These are phyloP conservation scores for Synergus umbraculus DNA, from an alignment of 2,888 invertebrate genomes.

Conservation along the genomic window DNA sequence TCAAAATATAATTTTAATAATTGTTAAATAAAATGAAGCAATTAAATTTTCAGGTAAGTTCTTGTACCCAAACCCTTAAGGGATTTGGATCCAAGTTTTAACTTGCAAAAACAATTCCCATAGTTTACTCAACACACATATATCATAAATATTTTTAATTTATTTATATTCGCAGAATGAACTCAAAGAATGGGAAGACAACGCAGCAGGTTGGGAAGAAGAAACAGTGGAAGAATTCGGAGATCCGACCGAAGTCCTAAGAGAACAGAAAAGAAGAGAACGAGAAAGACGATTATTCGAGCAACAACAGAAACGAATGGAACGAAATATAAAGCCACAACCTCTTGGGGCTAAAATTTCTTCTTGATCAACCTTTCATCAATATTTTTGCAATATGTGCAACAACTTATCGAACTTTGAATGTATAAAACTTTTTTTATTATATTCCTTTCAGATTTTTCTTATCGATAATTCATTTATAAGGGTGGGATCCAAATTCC, in stretches of 20 bases:
- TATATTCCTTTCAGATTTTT: too few species aligned
- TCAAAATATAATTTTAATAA: not conserved
- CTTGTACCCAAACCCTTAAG: too few species aligned
- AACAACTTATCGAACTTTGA: constrained; percentile 15
- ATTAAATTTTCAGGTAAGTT: too few species aligned
- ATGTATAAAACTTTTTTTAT: not conserved
- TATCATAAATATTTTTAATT: not conserved
- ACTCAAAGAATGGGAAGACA: constrained; percentile 80
- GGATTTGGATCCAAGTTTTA: too few species aligned
- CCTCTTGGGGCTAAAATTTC: constrained; percentile 71
- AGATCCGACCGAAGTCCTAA: constrained; percentile 65
- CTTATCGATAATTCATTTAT: too few species aligned
- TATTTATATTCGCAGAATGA: constrained; percentile 74
- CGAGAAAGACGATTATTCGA: constrained; percentile 69
- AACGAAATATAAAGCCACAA: constrained; percentile 67
- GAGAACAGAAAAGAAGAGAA: constrained; percentile 69
- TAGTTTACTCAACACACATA: too few species aligned
- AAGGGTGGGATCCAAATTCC: not conserved
- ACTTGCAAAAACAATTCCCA: too few species aligned
- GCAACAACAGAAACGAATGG: constrained; percentile 70
- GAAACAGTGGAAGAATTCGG: constrained; percentile 70
- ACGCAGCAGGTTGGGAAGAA: constrained; percentile 79
- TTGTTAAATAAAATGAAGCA: too few species aligned
- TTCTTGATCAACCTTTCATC: constrained; percentile 65
- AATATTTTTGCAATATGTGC: constrained; percentile 12